Percentiles rank a stretch among this genome's conserved stretches.
Evolutionary conservation across 2,888 invertebrate species (phyloP).

Genomic region (Unio pictorum): DNA sequence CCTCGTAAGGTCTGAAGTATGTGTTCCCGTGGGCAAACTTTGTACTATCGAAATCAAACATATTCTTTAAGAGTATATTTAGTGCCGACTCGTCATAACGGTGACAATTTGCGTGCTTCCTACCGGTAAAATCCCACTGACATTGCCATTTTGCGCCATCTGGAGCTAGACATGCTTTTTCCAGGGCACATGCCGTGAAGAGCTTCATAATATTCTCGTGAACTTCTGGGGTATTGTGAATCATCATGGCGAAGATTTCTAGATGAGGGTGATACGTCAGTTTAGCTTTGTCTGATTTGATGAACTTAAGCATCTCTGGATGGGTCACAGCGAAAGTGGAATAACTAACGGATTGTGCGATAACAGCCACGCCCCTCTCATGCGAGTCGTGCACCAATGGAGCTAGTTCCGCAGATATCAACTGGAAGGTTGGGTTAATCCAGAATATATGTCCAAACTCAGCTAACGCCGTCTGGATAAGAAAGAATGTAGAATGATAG

Average conservation of each 20-base stretch:
- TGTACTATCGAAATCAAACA: constrained; percentile 58
- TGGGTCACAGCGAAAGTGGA: constrained; percentile 58
- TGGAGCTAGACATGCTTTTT: constrained; percentile 67
- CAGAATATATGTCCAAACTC: constrained; percentile 66
- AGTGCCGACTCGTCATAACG: constrained; percentile 70
- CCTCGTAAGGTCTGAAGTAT: constrained; percentile 39
- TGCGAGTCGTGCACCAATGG: constrained; percentile 54
- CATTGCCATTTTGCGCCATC: constrained; percentile 45
- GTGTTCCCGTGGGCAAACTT: constrained; percentile 39
- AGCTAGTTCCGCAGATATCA: constrained; percentile 43
- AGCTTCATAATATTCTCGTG: constrained; percentile 62
- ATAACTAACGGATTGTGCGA: constrained; percentile 45
- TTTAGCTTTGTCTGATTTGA: constrained; percentile 57
- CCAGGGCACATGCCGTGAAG: constrained; percentile 65
- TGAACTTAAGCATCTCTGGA: constrained; percentile 63
- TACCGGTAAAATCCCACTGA: constrained; percentile 42
- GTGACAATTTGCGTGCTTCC: constrained; percentile 63
- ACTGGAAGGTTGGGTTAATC: constrained; percentile 53
- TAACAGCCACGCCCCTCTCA: constrained; percentile 52
- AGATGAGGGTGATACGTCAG: constrained; percentile 54
- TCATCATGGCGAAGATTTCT: constrained; percentile 54
- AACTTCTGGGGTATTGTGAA: constrained; percentile 63
- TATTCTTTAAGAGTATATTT: constrained; percentile 69
- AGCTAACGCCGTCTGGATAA: constrained; percentile 59
- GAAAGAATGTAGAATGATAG: neutral